Percentiles rank a stretch among this genome's conserved stretches.
Evolutionary conservation across 64 coral and sea anemone genomes (phyloP).

Genomic region (Montipora sp.): DNA sequence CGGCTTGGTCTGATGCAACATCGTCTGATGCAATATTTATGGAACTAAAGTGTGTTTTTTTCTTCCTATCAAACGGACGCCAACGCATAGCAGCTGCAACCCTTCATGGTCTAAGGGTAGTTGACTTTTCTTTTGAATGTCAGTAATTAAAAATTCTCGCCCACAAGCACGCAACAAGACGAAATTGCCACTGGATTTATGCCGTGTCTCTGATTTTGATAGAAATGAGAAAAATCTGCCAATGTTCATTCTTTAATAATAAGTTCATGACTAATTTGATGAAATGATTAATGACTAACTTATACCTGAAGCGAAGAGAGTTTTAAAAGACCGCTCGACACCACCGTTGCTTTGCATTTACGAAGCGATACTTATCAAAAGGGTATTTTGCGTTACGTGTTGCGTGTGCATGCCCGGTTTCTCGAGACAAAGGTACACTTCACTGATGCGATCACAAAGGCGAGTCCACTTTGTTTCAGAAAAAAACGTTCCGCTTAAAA

Average conservation of each 20-base stretch:
- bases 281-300: background rate
- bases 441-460: no score
- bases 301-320: background rate
- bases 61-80: background rate
- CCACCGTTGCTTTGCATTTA: no score
- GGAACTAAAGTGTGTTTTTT: background rate
- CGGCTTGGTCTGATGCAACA: background rate
- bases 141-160: background rate
- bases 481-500: no score
- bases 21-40: background rate
- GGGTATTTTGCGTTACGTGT: no score
- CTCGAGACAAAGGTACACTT: no score
- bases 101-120: no score
- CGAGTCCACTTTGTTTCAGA: no score
- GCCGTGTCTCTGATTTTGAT: background rate
- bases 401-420: no score
- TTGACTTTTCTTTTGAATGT: no score
- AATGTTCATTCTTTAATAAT: background rate
- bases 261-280: background rate
- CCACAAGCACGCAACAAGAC: background rate
- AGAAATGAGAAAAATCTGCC: background rate
- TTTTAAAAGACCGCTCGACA: no score
- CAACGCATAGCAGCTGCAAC: slow-evolving; percentile 28
- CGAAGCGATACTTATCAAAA: no score
- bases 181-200: background rate